Conservation (phyloP, 23 tunicate genomes). For the Oikopleura albicans region DNA sequence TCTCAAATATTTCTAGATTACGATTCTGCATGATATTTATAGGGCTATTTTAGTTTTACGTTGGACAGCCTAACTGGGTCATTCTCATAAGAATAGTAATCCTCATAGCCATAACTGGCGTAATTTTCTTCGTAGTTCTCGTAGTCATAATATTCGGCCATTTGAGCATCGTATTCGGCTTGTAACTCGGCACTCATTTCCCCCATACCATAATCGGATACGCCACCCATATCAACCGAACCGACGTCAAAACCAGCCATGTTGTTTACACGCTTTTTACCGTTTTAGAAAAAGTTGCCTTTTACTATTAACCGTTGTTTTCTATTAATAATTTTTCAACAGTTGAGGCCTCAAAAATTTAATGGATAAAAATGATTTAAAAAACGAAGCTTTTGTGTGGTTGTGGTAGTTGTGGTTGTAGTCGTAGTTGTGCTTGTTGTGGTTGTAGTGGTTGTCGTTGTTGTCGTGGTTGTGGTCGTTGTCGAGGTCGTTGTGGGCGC, state of each 20-base stretch:
- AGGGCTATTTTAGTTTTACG: no score
- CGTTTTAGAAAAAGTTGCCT: no score
- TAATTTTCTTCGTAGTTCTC: neutral
- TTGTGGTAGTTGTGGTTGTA: neutral
- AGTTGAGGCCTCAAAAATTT: no score
- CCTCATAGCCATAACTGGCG: neutral
- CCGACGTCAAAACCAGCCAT: neutral
- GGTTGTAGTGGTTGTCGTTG: neutral
- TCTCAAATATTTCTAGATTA: no score
- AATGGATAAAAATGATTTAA: no score
- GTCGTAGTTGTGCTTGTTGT: neutral
- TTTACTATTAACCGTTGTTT: no score
- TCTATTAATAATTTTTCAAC: no score
- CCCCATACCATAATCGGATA: neutral
- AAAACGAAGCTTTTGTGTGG: neutral
- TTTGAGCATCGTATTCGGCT: neutral
- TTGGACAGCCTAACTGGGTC: no score
- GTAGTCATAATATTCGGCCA: constrained; percentile 13
- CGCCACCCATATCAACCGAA: neutral
- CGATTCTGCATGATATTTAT: no score
- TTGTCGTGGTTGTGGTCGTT: neutral
- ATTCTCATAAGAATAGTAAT: neutral
- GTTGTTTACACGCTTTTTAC: neutral
- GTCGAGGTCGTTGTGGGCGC: neutral
- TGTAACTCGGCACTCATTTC: neutral